Conservation (phyloP, 1,140 invertebrate genomes). For the Euwallacea similis region DNA sequence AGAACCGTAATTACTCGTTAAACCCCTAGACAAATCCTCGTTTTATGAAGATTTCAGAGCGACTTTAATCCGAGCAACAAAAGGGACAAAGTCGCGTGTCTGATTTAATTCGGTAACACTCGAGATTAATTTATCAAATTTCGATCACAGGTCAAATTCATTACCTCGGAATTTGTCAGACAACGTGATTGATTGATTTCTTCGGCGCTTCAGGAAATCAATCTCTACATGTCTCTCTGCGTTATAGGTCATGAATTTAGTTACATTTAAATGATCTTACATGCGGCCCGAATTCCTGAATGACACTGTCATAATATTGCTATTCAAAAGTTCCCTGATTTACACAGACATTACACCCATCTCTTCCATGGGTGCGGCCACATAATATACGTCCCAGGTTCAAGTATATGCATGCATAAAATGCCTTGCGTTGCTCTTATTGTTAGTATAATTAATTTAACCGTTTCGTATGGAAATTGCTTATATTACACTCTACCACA, state of each 20-base stretch:
- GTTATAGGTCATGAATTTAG: too few species aligned
- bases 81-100: background rate
- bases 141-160: conserved; percentile 22
- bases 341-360: conserved; percentile 30
- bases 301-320: conserved; percentile 22
- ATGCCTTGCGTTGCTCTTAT: conserved; percentile 15
- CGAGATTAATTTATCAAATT: conserved; percentile 21
- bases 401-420: conserved; percentile 23
- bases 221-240: background rate
- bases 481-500: conserved; percentile 10
- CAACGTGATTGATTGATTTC: conserved; percentile 17
- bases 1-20: conserved; percentile 1
- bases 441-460: conserved; percentile 31
- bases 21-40: conserved; percentile 6
- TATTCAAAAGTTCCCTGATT: conserved; percentile 28
- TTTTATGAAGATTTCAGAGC: conserved; percentile 5
- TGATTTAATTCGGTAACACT: conserved; percentile 12
- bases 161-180: conserved; percentile 18
- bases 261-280: too few species aligned
- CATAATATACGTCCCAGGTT: conserved; percentile 12
- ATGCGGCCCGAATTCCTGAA: conserved; percentile 20
- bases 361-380: conserved; percentile 25
- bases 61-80: background rate
- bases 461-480: conserved; percentile 24
- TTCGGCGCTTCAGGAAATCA: background rate